Evolutionary conservation across 2,113 vertebrate genomes (phyloP).

Genomic region (Rhadina sibilatrix): DNA sequence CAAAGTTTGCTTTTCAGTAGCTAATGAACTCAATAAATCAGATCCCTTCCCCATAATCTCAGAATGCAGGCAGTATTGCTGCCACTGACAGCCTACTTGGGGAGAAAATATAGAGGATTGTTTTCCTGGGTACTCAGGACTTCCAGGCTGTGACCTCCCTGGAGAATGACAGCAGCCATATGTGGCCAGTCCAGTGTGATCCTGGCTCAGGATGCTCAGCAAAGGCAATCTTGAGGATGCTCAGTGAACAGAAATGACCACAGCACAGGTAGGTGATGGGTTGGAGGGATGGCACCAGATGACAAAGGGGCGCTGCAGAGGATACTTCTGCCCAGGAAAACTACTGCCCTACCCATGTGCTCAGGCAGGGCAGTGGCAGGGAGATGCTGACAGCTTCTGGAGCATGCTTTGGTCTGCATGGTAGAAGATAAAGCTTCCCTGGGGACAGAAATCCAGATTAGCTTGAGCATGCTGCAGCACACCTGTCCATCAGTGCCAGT

Average conservation of each 20-base stretch:
- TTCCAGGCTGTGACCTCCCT: neutral
- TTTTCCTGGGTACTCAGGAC: neutral
- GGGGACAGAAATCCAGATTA: neutral
- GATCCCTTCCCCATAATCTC: neutral
- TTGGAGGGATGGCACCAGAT: neutral
- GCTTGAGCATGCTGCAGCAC: neutral
- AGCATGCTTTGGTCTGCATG: neutral
- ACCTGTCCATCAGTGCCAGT: neutral
- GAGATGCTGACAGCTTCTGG: neutral
- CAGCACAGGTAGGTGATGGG: too few relatives aligned
- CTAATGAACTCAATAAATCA: neutral
- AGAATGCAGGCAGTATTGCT: neutral
- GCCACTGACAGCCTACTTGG: neutral
- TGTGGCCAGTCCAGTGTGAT: neutral
- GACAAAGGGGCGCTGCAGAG: neutral
- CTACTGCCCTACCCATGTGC: accelerated
- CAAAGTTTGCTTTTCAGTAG: neutral
- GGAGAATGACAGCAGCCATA: accelerated
- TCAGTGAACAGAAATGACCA: neutral
- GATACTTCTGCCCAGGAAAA: neutral
- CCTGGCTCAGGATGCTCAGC: neutral
- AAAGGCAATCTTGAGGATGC: neutral
- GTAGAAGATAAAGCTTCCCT: neutral
- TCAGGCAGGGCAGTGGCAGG: neutral
- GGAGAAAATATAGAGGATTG: neutral